Percentiles rank a stretch among this genome's conserved stretches.
Conservation (phyloP, 1,140 invertebrate genomes). For the Dolichoris vasculosae region DNA sequence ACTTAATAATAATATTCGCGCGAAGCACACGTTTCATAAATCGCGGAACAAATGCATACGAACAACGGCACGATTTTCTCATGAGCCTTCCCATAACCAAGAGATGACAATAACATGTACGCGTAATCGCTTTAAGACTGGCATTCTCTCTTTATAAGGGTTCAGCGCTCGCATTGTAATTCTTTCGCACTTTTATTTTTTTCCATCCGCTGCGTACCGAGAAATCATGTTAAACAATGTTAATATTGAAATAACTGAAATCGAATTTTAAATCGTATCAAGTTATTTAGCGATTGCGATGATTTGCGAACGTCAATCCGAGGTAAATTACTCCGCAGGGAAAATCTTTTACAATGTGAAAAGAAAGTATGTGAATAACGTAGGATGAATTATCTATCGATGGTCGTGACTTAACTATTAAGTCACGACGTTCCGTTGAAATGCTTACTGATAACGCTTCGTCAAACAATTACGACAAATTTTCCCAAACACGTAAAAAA, state of each 20-base stretch:
- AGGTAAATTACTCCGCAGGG: neutral
- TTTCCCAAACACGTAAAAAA: neutral
- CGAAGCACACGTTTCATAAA: neutral
- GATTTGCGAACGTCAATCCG: neutral
- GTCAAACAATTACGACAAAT: neutral
- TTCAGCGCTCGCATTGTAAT: neutral
- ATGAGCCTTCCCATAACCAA: neutral
- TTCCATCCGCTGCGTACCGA: neutral
- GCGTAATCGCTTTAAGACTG: neutral
- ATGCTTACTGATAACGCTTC: constrained; percentile 2
- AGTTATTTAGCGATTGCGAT: neutral
- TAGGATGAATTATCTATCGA: neutral
- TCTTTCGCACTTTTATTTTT: neutral
- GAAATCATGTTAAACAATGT: neutral
- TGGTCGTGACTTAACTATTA: neutral
- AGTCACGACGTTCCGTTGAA: neutral
- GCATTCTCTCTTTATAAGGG: neutral
- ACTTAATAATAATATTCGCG: constrained; percentile 46
- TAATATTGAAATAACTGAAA: neutral
- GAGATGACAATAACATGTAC: constrained; percentile 9
- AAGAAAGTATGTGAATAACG: neutral
- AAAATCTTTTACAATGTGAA: neutral
- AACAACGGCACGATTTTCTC: neutral
- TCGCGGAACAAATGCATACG: neutral
- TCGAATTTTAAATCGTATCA: neutral